Percentiles rank a stretch among this genome's conserved stretches.
Evolutionary conservation across 2,888 invertebrate genomes (phyloP).

Genomic region (Lysandra coridon): DNA sequence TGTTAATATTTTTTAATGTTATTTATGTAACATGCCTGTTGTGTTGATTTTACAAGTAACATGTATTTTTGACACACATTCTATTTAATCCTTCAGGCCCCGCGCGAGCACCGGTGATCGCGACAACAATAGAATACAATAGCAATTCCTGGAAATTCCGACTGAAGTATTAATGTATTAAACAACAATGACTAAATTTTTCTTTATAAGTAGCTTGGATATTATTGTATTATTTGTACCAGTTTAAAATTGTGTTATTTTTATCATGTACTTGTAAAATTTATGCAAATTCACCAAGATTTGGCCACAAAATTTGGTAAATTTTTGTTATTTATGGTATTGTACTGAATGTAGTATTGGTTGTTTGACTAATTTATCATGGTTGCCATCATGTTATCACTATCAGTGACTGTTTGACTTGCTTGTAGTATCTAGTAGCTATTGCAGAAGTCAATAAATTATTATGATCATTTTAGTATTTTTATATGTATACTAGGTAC

Average conservation of each 20-base stretch:
- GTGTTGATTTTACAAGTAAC: constrained; percentile 5
- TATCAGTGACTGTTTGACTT: not conserved
- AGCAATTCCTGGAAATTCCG: too few relatives aligned
- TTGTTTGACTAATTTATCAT: constrained; percentile 9
- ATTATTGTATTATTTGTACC: not conserved
- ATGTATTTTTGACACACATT: not conserved
- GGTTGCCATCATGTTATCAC: not conserved
- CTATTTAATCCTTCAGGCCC: too few relatives aligned
- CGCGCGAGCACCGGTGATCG: too few relatives aligned
- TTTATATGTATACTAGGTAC: too few relatives aligned
- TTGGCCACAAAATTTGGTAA: not conserved
- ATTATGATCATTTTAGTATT: not conserved
- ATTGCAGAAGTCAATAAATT: constrained; percentile 23
- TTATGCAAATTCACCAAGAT: not conserved
- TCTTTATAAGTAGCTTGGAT: not conserved
- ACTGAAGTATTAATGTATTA: too few relatives aligned
- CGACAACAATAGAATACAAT: too few relatives aligned
- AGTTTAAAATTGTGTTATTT: not conserved
- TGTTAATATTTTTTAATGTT: constrained; percentile 23
- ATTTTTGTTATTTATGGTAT: not conserved
- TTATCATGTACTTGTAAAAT: constrained; percentile 7
- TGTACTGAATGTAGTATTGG: constrained; percentile 7
- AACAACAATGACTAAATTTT: too few relatives aligned
- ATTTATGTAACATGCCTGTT: constrained; percentile 4
- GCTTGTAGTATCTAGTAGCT: constrained; percentile 20